Evolutionary conservation across 2,797 vertebrate species (phyloP).

Genomic region (Naso thynnoides): DNA sequence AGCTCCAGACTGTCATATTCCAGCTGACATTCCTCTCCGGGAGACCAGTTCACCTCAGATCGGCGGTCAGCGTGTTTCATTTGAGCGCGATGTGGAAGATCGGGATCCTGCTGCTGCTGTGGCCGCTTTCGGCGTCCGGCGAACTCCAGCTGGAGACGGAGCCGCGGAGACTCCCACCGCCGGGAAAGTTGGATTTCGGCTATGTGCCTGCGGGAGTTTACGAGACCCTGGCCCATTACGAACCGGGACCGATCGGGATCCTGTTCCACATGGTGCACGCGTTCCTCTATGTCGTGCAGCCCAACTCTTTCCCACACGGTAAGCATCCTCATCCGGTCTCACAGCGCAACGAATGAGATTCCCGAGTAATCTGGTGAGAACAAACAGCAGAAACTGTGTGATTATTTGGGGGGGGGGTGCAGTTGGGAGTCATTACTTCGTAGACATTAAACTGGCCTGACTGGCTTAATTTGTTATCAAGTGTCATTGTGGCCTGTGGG

Average conservation of each 20-base stretch:
- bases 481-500: background rate
- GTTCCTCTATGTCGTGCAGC: conserved; percentile 92
- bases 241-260: conserved; percentile 86
- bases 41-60: background rate
- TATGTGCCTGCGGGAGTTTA: conserved; percentile 89
- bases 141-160: conserved; percentile 78
- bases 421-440: background rate
- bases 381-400: background rate
- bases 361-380: background rate
- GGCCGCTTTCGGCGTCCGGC: conserved; percentile 74
- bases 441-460: no score
- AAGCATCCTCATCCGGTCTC: conserved; percentile 51
- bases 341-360: background rate
- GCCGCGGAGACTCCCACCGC: conserved; percentile 69
- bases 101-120: conserved; percentile 78
- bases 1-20: conserved; percentile 6
- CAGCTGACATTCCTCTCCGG: background rate
- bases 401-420: background rate
- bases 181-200: conserved; percentile 89
- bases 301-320: conserved; percentile 94
- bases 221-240: conserved; percentile 89
- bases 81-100: conserved; percentile 79
- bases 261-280: conserved; percentile 90
- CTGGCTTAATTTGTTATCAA: background rate
- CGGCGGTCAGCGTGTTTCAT: background rate